These are phyloP conservation scores for Huso huso DNA, from an alignment of 2,797 vertebrate genomes.

Conservation along the genomic window DNA sequence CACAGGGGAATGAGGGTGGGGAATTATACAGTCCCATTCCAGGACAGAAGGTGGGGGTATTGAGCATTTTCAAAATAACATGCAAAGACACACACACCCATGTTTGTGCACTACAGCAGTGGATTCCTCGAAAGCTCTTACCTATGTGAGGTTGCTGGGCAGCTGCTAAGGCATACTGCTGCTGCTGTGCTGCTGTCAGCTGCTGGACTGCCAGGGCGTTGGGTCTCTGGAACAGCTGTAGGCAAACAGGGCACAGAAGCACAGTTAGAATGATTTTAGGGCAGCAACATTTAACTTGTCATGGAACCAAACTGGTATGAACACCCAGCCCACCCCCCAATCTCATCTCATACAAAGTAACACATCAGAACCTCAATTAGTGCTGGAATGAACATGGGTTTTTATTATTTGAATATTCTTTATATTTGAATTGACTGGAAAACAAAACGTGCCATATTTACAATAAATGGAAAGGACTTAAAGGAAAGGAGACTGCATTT, in stretches of 20 bases:
- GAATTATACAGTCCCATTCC: too few species aligned
- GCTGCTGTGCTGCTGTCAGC: constrained; percentile 91
- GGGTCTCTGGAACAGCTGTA: constrained; percentile 92
- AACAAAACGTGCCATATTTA: too few species aligned
- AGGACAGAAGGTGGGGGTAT: too few species aligned
- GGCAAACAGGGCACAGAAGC: neutral
- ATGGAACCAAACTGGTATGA: too few species aligned
- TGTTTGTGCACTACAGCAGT: too few species aligned
- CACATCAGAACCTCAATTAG: constrained; percentile 1
- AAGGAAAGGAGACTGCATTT: too few species aligned
- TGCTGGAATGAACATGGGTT: too few species aligned
- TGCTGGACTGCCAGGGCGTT: constrained; percentile 91
- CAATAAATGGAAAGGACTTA: too few species aligned
- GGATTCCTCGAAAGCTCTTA: constrained; percentile 43
- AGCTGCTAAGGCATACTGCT: constrained; percentile 93
- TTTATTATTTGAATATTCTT: too few species aligned
- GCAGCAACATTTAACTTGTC: too few species aligned
- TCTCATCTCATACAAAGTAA: neutral
- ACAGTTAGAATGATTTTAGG: neutral
- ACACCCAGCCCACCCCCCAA: too few species aligned
- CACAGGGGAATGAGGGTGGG: neutral
- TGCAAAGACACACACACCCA: neutral
- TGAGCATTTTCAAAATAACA: neutral
- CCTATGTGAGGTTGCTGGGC: constrained; percentile 97
- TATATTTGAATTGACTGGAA: too few species aligned